phyloP scores from a whole-genome alignment of 2,113 vertebrate genomes.

The Otis tarda region DNA sequence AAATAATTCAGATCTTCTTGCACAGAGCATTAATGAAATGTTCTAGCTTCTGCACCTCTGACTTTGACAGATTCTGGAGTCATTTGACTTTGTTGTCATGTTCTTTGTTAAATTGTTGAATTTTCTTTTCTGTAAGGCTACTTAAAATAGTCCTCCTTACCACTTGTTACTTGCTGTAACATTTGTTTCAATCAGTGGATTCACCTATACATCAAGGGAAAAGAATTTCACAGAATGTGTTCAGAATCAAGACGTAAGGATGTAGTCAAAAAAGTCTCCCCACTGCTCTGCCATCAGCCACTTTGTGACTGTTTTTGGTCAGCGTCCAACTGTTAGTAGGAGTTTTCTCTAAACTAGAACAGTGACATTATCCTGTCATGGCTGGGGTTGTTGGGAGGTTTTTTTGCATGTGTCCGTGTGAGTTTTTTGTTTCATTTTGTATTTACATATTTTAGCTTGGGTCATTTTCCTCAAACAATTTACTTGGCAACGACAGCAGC shows the following conservation, averaged over 20 bases:
- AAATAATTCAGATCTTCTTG: conserved; percentile 59
- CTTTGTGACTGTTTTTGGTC: not conserved
- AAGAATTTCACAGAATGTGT: not conserved
- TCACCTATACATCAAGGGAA: not conserved
- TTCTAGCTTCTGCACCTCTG: conserved; percentile 27
- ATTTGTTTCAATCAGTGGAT: not conserved
- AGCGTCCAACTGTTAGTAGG: not conserved
- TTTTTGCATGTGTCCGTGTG: not conserved
- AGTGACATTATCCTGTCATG: not conserved
- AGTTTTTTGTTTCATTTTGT: not conserved
- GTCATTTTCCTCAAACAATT: not conserved
- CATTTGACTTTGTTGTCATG: not conserved
- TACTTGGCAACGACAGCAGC: not conserved
- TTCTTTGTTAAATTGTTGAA: not conserved
- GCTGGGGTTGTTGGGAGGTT: fast-evolving
- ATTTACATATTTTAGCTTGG: not conserved
- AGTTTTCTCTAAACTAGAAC: not conserved
- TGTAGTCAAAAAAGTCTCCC: fast-evolving
- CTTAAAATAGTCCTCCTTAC: not conserved
- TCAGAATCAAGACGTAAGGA: not conserved
- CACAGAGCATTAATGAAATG: conserved; percentile 51
- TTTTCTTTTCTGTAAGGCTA: not conserved
- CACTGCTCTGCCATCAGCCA: not conserved
- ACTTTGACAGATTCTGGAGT: not conserved
- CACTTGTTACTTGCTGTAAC: not conserved